Percentiles rank a stretch among this genome's conserved stretches.
Conservation (phyloP, 2,888 invertebrate genomes). For the Tipula helvola region DNA sequence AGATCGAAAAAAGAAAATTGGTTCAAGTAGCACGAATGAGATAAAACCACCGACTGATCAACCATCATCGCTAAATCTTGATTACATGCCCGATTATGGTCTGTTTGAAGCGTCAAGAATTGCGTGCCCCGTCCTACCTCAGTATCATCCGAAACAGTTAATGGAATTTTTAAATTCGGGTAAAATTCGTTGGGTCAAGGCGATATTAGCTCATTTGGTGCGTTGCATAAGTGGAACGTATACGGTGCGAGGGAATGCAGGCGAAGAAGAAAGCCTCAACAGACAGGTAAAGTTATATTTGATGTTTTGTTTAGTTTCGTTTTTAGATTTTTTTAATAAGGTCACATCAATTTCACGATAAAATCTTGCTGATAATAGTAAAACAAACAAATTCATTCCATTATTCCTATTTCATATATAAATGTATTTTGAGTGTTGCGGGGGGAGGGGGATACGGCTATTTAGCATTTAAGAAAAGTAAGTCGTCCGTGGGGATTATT, state of each 20-base stretch:
- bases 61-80: conserved; percentile 39
- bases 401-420: background rate
- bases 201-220: conserved; percentile 92
- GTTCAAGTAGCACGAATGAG: conserved; percentile 35
- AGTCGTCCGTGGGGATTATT: background rate
- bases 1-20: conserved; percentile 45
- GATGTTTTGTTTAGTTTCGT: background rate
- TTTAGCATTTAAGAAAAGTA: background rate
- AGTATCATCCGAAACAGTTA: conserved; percentile 97
- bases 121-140: conserved; percentile 94
- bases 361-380: background rate
- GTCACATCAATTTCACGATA: background rate
- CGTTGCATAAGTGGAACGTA: conserved; percentile 57
- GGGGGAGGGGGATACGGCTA: background rate
- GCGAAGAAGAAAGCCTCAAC: conserved; percentile 47
- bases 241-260: conserved; percentile 39
- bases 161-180: conserved; percentile 98
- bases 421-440: background rate
- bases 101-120: conserved; percentile 94
- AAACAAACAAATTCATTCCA: background rate
- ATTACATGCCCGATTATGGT: conserved; percentile 88
- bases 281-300: conserved; percentile 37
- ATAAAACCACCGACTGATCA: conserved; percentile 22
- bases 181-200: conserved; percentile 95
- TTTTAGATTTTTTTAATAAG: background rate